Evolutionary conservation across 2,888 invertebrate species (phyloP), one percentile per base, ranked within the genome.

Genomic region (Cordilura impudica): DNA sequence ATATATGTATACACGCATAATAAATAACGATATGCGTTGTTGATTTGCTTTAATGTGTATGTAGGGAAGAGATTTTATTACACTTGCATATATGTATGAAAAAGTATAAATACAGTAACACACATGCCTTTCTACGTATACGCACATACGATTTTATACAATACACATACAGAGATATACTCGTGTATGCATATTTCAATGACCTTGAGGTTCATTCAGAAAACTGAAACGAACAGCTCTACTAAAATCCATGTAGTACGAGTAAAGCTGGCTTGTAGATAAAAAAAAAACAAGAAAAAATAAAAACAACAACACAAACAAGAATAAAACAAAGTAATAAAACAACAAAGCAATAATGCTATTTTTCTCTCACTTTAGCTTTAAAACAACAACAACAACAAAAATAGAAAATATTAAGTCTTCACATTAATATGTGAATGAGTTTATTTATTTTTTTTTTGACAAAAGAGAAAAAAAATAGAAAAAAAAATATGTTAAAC

Each of bases 171-270:
- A 51, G n/a, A n/a, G n/a, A n/a, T n/a, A n/a, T 51, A 21, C 29
- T 4, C 45, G 35, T 47, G 14, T 21, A 35, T 76, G 67, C 63
- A 69, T 56, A 74, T 74, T 74, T 70, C 60, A 74, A 70, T 71
- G 66, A 71, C 78, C 78, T 78, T 78, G 78, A 35, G 53, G 51
- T 53, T 78, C 31, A 53, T 56, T 56, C 53, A 65, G 63, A 35
- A 19, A 63, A 53, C 18, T 53, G 53, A 16, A 45, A 53, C 45
- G 35, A 16, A 35, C 14, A 54, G 63, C 56, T 35, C 49, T 26
- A 63, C 35, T 47, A 35, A 73, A 26, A 49, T 35, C 12, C 26
- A 31, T 18, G 7, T 10, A 51, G 3, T 49, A 26, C 23, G 16
- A 49, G 43, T 75, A 14, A 70, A 65, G 39, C 63, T 51, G 31